These are phyloP conservation scores for Mastacembelus armatus DNA, from an alignment of 2,797 vertebrate species.

Conservation along the genomic window DNA sequence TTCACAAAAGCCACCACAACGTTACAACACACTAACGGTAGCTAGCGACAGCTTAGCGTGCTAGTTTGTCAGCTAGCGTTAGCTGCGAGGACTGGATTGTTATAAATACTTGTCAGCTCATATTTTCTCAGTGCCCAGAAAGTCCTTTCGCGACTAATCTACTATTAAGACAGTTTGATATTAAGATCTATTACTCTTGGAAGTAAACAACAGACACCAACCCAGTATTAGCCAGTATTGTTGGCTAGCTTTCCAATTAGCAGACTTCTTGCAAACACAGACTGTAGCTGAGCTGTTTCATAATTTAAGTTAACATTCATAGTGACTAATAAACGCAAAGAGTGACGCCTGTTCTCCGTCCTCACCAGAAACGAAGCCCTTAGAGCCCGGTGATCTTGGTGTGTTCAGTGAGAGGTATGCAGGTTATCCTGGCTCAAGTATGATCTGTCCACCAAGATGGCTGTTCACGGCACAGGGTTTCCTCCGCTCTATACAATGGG, in stretches of 20 bases:
- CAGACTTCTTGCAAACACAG: slow-evolving; percentile 50
- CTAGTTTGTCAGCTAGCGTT: slow-evolving; percentile 32
- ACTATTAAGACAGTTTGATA: fast-evolving
- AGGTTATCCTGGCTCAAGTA: slow-evolving; percentile 82
- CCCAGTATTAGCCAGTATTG: slow-evolving; percentile 36
- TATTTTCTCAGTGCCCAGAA: fast-evolving
- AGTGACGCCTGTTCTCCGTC: background rate
- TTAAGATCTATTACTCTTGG: background rate
- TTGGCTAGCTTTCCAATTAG: slow-evolving; percentile 59
- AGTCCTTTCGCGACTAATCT: fast-evolving
- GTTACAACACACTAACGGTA: slow-evolving; percentile 26
- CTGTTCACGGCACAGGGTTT: slow-evolving; percentile 91
- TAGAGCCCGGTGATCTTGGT: slow-evolving; percentile 58
- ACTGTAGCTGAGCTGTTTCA: slow-evolving; percentile 12
- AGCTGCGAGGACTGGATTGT: slow-evolving; percentile 35
- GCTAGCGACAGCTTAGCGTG: slow-evolving; percentile 46
- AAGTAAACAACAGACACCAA: slow-evolving; percentile 1
- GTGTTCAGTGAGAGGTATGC: slow-evolving; percentile 74
- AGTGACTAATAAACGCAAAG: no score
- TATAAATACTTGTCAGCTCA: slow-evolving; percentile 17
- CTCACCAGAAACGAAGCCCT: slow-evolving; percentile 75
- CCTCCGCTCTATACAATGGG: slow-evolving; percentile 87
- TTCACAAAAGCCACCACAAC: slow-evolving; percentile 20
- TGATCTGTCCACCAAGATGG: slow-evolving; percentile 89
- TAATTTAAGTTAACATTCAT: no score